Percentiles rank a stretch among this genome's conserved stretches.
Evolutionary conservation across 2,888 invertebrate species (phyloP).

Genomic region (Sclerodermus sp.): DNA sequence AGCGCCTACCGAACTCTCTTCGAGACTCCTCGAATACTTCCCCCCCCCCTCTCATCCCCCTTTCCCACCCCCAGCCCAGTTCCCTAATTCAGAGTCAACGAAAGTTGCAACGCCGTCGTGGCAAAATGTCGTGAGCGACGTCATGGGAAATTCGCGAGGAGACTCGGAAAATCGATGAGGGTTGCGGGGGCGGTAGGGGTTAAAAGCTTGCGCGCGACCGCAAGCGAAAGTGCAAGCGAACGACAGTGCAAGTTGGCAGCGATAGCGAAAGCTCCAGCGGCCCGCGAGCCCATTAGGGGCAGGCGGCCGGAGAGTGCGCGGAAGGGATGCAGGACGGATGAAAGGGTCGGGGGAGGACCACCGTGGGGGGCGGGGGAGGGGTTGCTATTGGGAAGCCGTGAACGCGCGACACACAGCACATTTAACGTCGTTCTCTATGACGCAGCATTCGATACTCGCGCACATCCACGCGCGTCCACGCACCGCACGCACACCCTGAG

Average conservation of each 20-base stretch:
- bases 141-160: too few relatives aligned
- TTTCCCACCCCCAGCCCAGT: too few relatives aligned
- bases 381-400: slow-evolving; percentile 38
- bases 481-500: neutral
- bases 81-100: too few relatives aligned
- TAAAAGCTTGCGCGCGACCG: slow-evolving; percentile 13
- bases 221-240: slow-evolving; percentile 44
- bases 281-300: slow-evolving; percentile 42
- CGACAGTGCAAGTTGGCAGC: slow-evolving; percentile 49
- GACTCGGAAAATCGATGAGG: too few relatives aligned
- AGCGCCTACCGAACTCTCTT: too few relatives aligned
- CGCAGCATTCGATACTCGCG: slow-evolving; percentile 5
- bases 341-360: too few relatives aligned
- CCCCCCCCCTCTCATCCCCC: too few relatives aligned
- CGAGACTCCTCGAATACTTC: too few relatives aligned
- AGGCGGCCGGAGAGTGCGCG: slow-evolving; percentile 31
- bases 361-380: slow-evolving; percentile 20
- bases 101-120: neutral
- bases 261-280: slow-evolving; percentile 52
- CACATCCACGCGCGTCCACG: slow-evolving; percentile 7
- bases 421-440: slow-evolving; percentile 13
- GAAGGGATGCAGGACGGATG: slow-evolving; percentile 14
- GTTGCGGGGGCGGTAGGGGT: neutral
- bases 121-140: too few relatives aligned
- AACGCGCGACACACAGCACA: too few relatives aligned